phyloP scores from a whole-genome alignment of 2,888 invertebrate genomes.

The Melikaiella ostensackeni region DNA sequence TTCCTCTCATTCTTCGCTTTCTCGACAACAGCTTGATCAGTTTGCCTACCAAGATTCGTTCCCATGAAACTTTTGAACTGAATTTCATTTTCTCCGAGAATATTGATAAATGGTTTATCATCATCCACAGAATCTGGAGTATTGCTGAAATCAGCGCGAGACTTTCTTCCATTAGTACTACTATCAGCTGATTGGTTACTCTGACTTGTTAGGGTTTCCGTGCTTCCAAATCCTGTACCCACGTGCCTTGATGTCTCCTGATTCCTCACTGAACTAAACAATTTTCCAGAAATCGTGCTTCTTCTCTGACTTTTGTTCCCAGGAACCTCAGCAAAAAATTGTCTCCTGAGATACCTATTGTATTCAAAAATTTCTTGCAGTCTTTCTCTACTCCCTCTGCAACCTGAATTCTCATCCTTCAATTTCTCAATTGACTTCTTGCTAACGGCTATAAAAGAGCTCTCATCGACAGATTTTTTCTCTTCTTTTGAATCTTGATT shows the following conservation, averaged over 20 bases:
- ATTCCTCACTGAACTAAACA: not conserved
- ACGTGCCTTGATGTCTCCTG: slow-evolving; percentile 37
- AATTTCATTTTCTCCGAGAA: slow-evolving; percentile 13
- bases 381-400: slow-evolving; percentile 68
- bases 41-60: slow-evolving; percentile 6
- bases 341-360: slow-evolving; percentile 69
- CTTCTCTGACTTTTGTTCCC: slow-evolving; percentile 9
- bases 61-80: slow-evolving; percentile 1
- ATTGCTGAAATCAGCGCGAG: slow-evolving; percentile 63
- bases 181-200: slow-evolving; percentile 73
- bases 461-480: not conserved
- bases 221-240: slow-evolving; percentile 70
- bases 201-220: slow-evolving; percentile 73
- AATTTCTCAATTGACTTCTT: not conserved
- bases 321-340: slow-evolving; percentile 68
- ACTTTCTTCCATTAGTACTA: slow-evolving; percentile 68
- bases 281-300: slow-evolving; percentile 34
- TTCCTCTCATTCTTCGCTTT: not conserved
- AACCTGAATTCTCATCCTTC: slow-evolving; percentile 50
- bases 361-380: slow-evolving; percentile 74
- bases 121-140: slow-evolving; percentile 59
- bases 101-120: slow-evolving; percentile 2
- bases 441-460: not conserved
- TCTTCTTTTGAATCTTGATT: not conserved
- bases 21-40: slow-evolving; percentile 11